Conservation (phyloP, 2,113 vertebrate species). For the Menidia beryllina region DNA sequence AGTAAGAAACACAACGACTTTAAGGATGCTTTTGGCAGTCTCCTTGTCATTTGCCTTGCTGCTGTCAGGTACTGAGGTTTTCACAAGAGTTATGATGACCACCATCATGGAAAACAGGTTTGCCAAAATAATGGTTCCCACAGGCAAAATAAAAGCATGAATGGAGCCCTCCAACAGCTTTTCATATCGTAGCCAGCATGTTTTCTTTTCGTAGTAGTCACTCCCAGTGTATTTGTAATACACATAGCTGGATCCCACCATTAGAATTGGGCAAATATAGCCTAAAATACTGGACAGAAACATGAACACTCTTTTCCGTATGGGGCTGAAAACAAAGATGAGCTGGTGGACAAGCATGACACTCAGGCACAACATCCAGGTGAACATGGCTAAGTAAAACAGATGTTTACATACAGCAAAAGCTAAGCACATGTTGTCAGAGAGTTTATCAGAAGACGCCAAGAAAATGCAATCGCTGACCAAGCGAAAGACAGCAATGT, state of each 20-base stretch:
- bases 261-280: slow-evolving; percentile 86
- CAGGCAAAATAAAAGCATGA: slow-evolving; percentile 88
- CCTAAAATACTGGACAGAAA: slow-evolving; percentile 85
- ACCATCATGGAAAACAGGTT: slow-evolving; percentile 88
- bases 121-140: slow-evolving; percentile 83
- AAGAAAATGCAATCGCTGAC: slow-evolving; percentile 86
- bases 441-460: slow-evolving; percentile 46
- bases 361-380: slow-evolving; percentile 95
- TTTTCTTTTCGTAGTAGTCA: slow-evolving; percentile 56
- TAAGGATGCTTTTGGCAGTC: slow-evolving; percentile 80
- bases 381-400: slow-evolving; percentile 90
- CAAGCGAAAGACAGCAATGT: slow-evolving; percentile 88
- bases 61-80: slow-evolving; percentile 77
- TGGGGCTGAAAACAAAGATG: slow-evolving; percentile 90
- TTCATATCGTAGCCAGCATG: slow-evolving; percentile 88
- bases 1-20: slow-evolving; percentile 80
- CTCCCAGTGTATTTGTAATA: slow-evolving; percentile 74
- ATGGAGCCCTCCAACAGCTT: slow-evolving; percentile 82
- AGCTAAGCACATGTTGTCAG: slow-evolving; percentile 69
- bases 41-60: slow-evolving; percentile 75
- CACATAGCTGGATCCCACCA: slow-evolving; percentile 86
- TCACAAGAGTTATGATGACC: slow-evolving; percentile 90
- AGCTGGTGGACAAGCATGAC: slow-evolving; percentile 93
- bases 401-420: slow-evolving; percentile 88
- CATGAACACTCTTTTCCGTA: slow-evolving; percentile 89